These are phyloP conservation scores for Scaptomyza caliginosa DNA, from an alignment of 2,888 invertebrate genomes.

Conservation along the genomic window DNA sequence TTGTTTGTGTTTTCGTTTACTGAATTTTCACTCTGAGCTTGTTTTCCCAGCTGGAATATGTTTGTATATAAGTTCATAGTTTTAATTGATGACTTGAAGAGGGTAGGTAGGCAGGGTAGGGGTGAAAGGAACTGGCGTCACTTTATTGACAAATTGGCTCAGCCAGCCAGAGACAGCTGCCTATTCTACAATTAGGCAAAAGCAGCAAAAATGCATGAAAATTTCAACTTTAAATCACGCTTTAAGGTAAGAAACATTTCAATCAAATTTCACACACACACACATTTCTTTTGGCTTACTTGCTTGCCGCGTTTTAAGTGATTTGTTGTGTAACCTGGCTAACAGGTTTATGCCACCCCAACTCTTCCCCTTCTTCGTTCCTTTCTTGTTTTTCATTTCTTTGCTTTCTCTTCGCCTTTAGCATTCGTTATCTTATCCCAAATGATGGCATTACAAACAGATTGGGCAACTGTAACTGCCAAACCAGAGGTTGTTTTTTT, in stretches of 20 bases:
- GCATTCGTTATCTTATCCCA: neutral
- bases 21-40: constrained; percentile 33
- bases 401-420: too few relatives aligned
- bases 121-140: constrained; percentile 13
- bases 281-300: neutral
- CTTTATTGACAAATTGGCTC: constrained; percentile 48
- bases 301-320: constrained; percentile 16
- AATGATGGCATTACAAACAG: constrained; percentile 5
- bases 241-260: constrained; percentile 8
- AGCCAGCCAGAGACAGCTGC: constrained; percentile 30
- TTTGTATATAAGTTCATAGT: constrained; percentile 39
- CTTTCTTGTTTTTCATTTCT: too few relatives aligned
- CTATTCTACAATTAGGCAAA: constrained; percentile 14
- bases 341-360: neutral
- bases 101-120: constrained; percentile 43
- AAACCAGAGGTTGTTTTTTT: neutral
- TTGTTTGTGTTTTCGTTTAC: constrained; percentile 53
- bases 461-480: constrained; percentile 2
- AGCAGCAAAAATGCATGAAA: neutral
- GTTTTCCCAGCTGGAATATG: constrained; percentile 42
- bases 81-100: constrained; percentile 74
- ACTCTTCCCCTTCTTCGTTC: neutral
- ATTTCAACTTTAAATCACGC: neutral
- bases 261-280: neutral
- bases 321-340: constrained; percentile 25